Conservation (phyloP, 2,113 vertebrate genomes). For the Leuciscus idus region DNA sequence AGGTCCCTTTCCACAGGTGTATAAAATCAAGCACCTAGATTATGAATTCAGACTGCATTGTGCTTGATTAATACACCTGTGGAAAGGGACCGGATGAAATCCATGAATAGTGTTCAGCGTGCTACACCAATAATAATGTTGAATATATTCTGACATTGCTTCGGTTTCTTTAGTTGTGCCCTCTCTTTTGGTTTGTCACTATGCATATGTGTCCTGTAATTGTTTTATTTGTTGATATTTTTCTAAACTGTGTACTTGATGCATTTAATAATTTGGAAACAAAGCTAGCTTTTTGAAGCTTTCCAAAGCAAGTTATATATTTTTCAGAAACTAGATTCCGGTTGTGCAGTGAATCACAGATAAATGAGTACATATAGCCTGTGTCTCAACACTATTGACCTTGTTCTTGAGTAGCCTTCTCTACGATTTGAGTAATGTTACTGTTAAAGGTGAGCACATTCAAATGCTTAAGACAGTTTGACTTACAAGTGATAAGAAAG, state of each 20-base stretch:
- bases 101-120: neutral
- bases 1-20: too few relatives aligned
- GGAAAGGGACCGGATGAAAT: too few relatives aligned
- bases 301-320: slow-evolving; percentile 1
- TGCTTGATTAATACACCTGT: too few relatives aligned
- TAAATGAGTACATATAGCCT: neutral
- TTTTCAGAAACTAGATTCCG: neutral
- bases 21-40: too few relatives aligned
- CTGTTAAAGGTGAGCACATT: slow-evolving; percentile 2
- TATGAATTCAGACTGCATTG: too few relatives aligned
- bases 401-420: slow-evolving; percentile 7
- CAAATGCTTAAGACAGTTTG: neutral
- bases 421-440: slow-evolving; percentile 7
- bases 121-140: neutral
- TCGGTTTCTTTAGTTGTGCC: neutral
- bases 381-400: slow-evolving; percentile 7
- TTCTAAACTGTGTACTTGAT: too few relatives aligned
- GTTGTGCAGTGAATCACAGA: slow-evolving; percentile 8
- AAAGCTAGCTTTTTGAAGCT: too few relatives aligned
- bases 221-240: too few relatives aligned
- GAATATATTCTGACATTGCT: neutral
- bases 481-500: slow-evolving; percentile 2
- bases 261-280: too few relatives aligned
- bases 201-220: too few relatives aligned
- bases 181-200: too few relatives aligned